Evolutionary conservation across 2,797 vertebrate species (phyloP).

Genomic region (Poecilia picta): DNA sequence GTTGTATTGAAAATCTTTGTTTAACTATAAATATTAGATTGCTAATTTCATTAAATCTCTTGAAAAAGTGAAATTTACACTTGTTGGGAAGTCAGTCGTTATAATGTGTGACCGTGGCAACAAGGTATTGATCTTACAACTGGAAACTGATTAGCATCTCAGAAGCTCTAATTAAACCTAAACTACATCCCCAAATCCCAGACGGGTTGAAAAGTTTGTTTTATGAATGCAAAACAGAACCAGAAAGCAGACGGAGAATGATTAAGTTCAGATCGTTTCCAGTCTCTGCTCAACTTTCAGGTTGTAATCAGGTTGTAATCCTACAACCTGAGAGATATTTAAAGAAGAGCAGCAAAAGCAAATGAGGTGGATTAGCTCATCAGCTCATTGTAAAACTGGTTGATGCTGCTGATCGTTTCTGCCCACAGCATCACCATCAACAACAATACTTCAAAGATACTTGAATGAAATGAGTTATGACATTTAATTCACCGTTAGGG

Average conservation of each 20-base stretch:
- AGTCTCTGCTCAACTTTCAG: too few species aligned
- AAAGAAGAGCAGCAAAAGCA: not conserved
- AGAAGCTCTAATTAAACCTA: not conserved
- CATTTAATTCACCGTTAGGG: not conserved
- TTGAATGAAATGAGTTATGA: not conserved
- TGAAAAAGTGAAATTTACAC: too few species aligned
- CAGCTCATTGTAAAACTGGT: not conserved
- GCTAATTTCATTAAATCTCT: too few species aligned
- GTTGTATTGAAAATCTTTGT: not conserved
- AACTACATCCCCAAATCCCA: not conserved
- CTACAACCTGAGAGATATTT: not conserved
- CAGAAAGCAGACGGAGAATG: not conserved
- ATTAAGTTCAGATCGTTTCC: not conserved
- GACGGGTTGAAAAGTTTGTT: too few species aligned
- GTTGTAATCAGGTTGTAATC: too few species aligned
- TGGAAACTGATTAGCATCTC: not conserved
- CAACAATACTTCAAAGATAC: not conserved
- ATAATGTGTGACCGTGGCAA: too few species aligned
- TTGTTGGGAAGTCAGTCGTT: too few species aligned
- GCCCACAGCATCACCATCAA: not conserved
- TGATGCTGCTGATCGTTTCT: not conserved
- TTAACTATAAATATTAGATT: not conserved
- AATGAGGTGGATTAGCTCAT: not conserved
- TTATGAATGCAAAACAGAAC: not conserved
- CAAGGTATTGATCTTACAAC: too few species aligned